Conservation (phyloP, 2,113 vertebrate species). For the Notiomystis cincta region DNA sequence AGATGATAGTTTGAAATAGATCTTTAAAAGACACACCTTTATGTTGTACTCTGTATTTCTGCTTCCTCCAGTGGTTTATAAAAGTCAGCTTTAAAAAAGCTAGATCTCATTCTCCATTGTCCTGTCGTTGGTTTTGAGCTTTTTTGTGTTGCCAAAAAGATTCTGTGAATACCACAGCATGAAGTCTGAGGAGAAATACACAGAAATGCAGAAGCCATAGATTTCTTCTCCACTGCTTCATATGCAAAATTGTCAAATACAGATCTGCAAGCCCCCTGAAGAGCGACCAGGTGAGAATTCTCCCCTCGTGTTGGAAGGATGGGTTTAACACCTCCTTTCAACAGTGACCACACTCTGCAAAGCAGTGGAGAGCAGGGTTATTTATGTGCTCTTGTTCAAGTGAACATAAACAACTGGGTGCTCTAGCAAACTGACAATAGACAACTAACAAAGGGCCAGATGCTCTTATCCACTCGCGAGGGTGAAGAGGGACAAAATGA, state of each 20-base stretch:
- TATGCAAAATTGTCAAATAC: neutral
- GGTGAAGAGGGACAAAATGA: slow-evolving; percentile 20
- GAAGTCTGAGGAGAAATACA: neutral
- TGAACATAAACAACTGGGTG: neutral
- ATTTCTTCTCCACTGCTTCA: neutral
- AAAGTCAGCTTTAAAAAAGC: neutral
- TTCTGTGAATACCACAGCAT: neutral
- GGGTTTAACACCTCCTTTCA: neutral
- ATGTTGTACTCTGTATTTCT: neutral
- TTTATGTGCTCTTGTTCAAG: neutral
- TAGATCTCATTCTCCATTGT: neutral
- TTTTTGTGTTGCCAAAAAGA: neutral
- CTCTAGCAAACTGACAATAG: neutral
- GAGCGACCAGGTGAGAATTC: neutral
- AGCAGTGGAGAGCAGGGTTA: neutral
- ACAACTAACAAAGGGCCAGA: slow-evolving; percentile 16
- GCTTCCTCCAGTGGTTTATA: neutral
- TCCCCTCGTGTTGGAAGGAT: neutral
- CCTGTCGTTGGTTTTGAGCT: neutral
- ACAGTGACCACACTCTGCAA: neutral
- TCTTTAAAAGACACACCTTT: neutral
- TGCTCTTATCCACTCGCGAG: slow-evolving; percentile 29
- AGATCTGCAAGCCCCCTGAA: neutral
- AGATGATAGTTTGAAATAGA: neutral
- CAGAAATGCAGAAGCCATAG: neutral